Percentiles rank a stretch among this genome's conserved stretches.
Conservation (phyloP, 1,140 invertebrate species). For the Neelides sp. region DNA sequence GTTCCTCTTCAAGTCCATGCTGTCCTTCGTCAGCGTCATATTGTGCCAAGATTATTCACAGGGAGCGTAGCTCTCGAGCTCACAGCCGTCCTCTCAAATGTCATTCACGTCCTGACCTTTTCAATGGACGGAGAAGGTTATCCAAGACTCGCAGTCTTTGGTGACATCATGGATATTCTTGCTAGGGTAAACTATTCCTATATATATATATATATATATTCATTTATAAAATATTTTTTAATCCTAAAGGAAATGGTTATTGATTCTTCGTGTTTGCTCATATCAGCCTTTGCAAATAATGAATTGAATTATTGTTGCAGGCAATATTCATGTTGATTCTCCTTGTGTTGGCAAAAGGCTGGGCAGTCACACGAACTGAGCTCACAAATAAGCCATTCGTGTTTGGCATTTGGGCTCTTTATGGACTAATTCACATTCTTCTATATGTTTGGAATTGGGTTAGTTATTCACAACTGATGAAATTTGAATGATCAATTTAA, state of each 20-base stretch:
- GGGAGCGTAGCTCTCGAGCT: slow-evolving; percentile 72
- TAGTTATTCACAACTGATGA: slow-evolving; percentile 34
- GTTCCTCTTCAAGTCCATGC: slow-evolving; percentile 82
- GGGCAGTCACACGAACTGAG: slow-evolving; percentile 83
- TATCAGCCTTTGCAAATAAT: too few species aligned
- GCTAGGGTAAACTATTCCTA: slow-evolving; percentile 74
- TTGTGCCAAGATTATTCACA: slow-evolving; percentile 81
- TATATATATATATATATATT: too few species aligned
- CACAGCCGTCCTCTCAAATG: slow-evolving; percentile 67
- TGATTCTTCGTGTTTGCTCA: too few species aligned
- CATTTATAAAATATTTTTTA: too few species aligned
- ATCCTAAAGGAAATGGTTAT: too few species aligned
- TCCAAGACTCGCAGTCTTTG: slow-evolving; percentile 61
- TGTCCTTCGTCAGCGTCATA: slow-evolving; percentile 69
- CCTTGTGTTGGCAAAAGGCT: slow-evolving; percentile 85
- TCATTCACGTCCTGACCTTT: slow-evolving; percentile 79
- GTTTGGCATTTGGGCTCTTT: slow-evolving; percentile 80
- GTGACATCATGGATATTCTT: slow-evolving; percentile 81
- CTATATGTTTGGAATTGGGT: slow-evolving; percentile 94
- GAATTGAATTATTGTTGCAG: slow-evolving; percentile 50
- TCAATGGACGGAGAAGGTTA: slow-evolving; percentile 76
- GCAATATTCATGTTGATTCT: slow-evolving; percentile 89
- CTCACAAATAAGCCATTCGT: slow-evolving; percentile 71
- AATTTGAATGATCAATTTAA: not conserved
- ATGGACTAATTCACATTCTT: slow-evolving; percentile 77